Evolutionary conservation across 2,797 vertebrate species (phyloP), one percentile per base, ranked within the genome.

Genomic region (Vultur gryphus): DNA sequence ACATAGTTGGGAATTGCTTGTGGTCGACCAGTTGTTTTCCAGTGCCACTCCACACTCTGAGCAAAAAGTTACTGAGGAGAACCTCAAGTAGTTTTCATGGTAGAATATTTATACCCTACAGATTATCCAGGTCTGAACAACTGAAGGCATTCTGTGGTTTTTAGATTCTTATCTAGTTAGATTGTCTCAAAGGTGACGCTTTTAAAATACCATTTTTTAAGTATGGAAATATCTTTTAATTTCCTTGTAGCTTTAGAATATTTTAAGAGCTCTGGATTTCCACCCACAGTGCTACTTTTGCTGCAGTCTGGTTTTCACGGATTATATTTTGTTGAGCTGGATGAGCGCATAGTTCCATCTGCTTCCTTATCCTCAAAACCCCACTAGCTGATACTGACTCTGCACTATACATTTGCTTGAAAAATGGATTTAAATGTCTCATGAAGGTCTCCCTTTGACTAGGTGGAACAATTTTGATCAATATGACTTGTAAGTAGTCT

Each of bases 301-400:
- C 88, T 93, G 95, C 89, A 77, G 71, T 85, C 84, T 94, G 91
- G 16, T 83, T 87, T 61, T 51, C 75, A 39, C 4, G 25, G 81
- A 75, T 90, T 89, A 31, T 54, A 1, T 81, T 94, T 92, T 46
- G 2, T 59, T 85, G 84, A 85, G 72, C 72, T 88, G 87, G 55
- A 48, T 88, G 84, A 90, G 29, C 12, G 39, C 76, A 7, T 29
- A 79, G 24, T 64, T 89, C 95, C 94, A 96, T 93, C 93, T 96
- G 95, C 82, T 89, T 43, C 92, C 55, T 77, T 92, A 72, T 79
- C 89, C 93, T 62, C 64, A 84, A 7, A 92, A 92, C 33, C 49
- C 78, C 13, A 1, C 51, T 62, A 15, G 69, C 77, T 19, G 46
- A 9, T 44, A 62, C 73, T 16, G 35, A 16, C 61, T 80, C 57